Percentiles rank a stretch among this genome's conserved stretches.
Conservation (phyloP, 2,888 invertebrate genomes). For the Halocaridina rubra region DNA sequence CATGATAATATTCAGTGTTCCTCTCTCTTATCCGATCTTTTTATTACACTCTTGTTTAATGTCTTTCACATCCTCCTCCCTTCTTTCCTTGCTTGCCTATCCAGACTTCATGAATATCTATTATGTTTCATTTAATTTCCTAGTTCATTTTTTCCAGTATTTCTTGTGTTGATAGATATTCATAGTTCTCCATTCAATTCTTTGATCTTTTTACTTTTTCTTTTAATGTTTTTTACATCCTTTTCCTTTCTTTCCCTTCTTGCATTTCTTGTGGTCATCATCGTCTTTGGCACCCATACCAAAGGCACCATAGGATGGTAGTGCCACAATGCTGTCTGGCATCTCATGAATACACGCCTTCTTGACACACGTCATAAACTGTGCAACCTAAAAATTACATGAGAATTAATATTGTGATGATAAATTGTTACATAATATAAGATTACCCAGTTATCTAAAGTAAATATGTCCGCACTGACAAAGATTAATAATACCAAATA, state of each 20-base stretch:
- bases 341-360: conserved; percentile 31
- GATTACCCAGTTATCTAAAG: neutral
- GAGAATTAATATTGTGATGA: neutral
- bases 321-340: conserved; percentile 3
- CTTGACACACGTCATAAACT: conserved; percentile 25
- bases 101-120: too few species aligned
- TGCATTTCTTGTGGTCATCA: conserved; percentile 21
- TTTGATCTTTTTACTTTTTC: too few species aligned
- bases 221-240: conserved; percentile 30
- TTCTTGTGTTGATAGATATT: too few species aligned
- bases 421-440: neutral
- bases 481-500: neutral
- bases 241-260: conserved; percentile 35
- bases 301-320: neutral
- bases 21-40: too few species aligned
- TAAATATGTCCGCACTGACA: neutral
- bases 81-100: too few species aligned
- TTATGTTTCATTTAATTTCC: too few species aligned
- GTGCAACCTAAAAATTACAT: neutral
- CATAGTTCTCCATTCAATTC: too few species aligned
- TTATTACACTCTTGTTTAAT: too few species aligned
- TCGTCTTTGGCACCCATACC: neutral
- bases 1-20: too few species aligned
- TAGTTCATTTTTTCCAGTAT: too few species aligned
- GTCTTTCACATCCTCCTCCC: too few species aligned